phyloP scores from a whole-genome alignment of 2,888 invertebrate species.

The Heliothis peltigera region DNA sequence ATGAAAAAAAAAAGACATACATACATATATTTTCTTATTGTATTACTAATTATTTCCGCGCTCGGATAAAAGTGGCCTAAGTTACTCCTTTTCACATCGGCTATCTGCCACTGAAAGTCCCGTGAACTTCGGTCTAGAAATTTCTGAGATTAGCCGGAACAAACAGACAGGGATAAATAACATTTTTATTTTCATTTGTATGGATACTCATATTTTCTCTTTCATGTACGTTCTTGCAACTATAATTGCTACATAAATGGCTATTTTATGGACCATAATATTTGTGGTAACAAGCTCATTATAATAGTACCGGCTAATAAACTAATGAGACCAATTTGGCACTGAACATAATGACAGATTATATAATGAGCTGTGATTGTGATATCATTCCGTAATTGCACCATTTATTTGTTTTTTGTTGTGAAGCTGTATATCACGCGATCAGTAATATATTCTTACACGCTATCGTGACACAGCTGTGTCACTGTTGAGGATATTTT shows the following conservation, averaged over 20 bases:
- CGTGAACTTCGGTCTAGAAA: too few relatives aligned
- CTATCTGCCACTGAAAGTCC: too few relatives aligned
- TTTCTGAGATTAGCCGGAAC: too few relatives aligned
- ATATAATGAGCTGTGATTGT: constrained; percentile 4
- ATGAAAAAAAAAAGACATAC: neutral
- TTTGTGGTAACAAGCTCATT: neutral
- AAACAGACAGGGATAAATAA: too few relatives aligned
- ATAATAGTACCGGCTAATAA: constrained; percentile 14
- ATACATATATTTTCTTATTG: too few relatives aligned
- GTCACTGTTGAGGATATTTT: neutral
- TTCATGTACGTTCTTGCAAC: too few relatives aligned
- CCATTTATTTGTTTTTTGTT: constrained; percentile 30
- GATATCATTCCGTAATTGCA: constrained; percentile 26
- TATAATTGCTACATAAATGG: neutral
- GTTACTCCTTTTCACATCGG: too few relatives aligned
- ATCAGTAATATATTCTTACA: constrained; percentile 1
- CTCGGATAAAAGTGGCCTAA: too few relatives aligned
- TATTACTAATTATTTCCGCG: too few relatives aligned
- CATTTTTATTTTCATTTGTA: too few relatives aligned
- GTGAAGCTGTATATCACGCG: constrained; percentile 23
- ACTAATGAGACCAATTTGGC: constrained; percentile 36
- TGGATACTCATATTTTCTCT: too few relatives aligned
- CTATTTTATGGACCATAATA: neutral
- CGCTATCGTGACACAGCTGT: neutral
- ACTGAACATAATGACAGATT: constrained; percentile 27